Evolutionary conservation across 2,888 invertebrate species (phyloP), one percentile per base, ranked within the genome.

Genomic region (Chymomyza amoena): DNA sequence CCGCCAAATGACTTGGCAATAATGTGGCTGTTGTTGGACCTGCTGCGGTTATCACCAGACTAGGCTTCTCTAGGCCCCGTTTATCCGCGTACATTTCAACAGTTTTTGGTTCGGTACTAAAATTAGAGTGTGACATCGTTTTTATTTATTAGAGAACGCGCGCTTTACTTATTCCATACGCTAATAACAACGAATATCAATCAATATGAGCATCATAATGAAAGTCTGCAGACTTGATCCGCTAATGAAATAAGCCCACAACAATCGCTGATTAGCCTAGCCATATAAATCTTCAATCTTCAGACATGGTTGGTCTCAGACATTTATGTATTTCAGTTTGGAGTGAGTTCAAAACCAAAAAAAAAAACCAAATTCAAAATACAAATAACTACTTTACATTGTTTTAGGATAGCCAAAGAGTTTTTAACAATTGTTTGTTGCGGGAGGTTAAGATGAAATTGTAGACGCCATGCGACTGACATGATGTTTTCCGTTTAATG

Each of bases 31-130:
- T 59, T 16, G 74, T 64, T 51, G 76, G 62, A 20, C 18, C 59
- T 7, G 59, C 32, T n/a, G 77, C 20, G 9, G 77, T 65, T 60
- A 85, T 69, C 71, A 75, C 75, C 57, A 57, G 57, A 25, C 57
- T 25, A 25, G 78, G 68, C 74, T 85, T 85, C 68, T 85, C 84
- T 71, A 86, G 68, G 73, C 82, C 80, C 78, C 82, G 87, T 82
- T 85, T 85, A 77, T 85, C 84, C 64, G 87, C 82, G 75, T 85
- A 85, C 84, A 85, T 85, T 70, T 79, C 66, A 79, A 75, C 76
- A 85, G 81, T 83, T 81, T 83, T 79, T 81, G 76, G 66, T 70
- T 62, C 73, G 74, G 70, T 76, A 70, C 82, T 83, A 71, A 80
- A 84, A 80, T 61, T 54, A 54, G 54, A 25, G 62, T 39, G 65